phyloP scores from a whole-genome alignment of 2,113 vertebrate genomes.

The Glareola pratincola region DNA sequence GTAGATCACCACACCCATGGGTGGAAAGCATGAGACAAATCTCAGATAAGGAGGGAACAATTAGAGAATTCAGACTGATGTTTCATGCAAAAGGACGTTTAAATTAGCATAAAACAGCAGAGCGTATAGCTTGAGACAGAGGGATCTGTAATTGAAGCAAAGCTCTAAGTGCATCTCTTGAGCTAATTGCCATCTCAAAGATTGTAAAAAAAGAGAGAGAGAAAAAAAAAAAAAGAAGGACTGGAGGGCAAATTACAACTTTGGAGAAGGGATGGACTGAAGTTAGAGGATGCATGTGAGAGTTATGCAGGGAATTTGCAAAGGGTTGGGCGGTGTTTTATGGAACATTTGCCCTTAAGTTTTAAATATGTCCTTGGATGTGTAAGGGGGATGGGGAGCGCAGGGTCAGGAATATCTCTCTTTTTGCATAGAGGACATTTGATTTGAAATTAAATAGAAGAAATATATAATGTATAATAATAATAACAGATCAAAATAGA shows the following conservation, averaged over 20 bases:
- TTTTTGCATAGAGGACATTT: neutral
- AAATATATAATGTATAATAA: neutral
- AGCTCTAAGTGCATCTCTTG: slow-evolving; percentile 43
- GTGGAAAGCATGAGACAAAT: slow-evolving; percentile 13
- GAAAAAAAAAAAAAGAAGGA: neutral
- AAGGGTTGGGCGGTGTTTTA: slow-evolving; percentile 47
- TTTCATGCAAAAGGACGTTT: slow-evolving; percentile 19
- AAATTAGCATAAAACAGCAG: slow-evolving; percentile 22
- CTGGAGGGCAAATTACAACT: slow-evolving; percentile 46
- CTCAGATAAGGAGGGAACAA: slow-evolving; percentile 36
- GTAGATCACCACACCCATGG: slow-evolving; percentile 35
- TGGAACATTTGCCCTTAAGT: slow-evolving; percentile 67
- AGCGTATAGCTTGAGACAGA: neutral
- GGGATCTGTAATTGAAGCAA: slow-evolving; percentile 45
- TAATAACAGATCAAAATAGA: neutral
- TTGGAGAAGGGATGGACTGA: slow-evolving; percentile 25
- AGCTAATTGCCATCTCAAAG: slow-evolving; percentile 50
- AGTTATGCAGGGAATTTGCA: slow-evolving; percentile 63
- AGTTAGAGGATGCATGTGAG: slow-evolving; percentile 7
- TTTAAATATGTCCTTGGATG: slow-evolving; percentile 53
- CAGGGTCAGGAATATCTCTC: neutral
- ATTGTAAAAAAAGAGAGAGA: neutral
- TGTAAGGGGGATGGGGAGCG: neutral
- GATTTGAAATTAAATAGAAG: neutral
- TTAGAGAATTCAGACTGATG: slow-evolving; percentile 40